Conservation (phyloP, 2,888 invertebrate genomes). For the Tenthredo livida region DNA sequence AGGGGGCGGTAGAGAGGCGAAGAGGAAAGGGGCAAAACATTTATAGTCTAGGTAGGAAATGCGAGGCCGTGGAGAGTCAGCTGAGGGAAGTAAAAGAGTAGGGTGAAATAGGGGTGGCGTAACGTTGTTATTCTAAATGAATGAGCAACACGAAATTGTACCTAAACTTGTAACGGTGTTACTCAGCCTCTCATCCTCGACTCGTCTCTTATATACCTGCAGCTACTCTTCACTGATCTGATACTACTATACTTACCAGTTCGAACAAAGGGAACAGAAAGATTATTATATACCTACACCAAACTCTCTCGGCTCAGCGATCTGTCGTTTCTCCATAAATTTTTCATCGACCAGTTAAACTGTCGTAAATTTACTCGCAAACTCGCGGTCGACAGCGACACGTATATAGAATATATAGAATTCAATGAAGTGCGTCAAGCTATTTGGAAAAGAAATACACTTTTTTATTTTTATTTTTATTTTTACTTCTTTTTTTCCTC, state of each 20-base stretch:
- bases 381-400: neutral
- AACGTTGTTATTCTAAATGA: constrained; percentile 73
- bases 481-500: neutral
- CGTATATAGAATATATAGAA: neutral
- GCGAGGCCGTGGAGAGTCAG: constrained; percentile 57
- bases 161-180: constrained; percentile 68
- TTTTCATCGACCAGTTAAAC: constrained; percentile 44
- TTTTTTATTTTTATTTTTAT: neutral
- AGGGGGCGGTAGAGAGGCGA: constrained; percentile 58
- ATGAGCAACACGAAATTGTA: constrained; percentile 73
- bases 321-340: constrained; percentile 41
- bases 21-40: constrained; percentile 62
- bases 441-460: neutral
- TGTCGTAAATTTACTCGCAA: constrained; percentile 20
- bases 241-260: neutral
- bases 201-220: neutral
- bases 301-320: constrained; percentile 8
- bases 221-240: neutral
- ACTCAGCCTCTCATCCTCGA: constrained; percentile 45
- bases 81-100: constrained; percentile 60
- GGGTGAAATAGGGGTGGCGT: constrained; percentile 54
- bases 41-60: constrained; percentile 63
- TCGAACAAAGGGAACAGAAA: neutral
- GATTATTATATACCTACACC: neutral
- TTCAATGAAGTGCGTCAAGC: neutral